Base-by-base conservation (phyloP, 2,888 invertebrate genomes). In the Orthonevra nobilis region DNA sequence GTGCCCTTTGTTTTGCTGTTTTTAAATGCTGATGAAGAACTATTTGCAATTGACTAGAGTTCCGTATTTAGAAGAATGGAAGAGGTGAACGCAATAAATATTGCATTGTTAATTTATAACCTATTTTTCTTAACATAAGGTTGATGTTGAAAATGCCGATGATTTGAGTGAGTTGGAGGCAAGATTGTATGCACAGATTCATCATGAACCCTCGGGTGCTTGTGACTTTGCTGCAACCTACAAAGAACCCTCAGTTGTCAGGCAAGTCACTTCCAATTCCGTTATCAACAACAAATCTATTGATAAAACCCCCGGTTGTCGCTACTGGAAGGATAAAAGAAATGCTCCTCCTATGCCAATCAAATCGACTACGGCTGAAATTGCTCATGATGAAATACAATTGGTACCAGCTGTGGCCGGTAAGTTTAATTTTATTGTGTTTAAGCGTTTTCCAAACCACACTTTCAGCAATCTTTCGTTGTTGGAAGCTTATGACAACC, bases 151-250 rank as follows among this genome's bases (percentile, higher is more conserved):
- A 20, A 81, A 83, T 72, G 60, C 60, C 12, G 87, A 88, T 40
- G 85, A 85, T 72, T 70, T 87, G 6, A 85, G 86, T 69, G 89
- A 89, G 46, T 66, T 89, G 61, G 89, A 89, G 69, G 84, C 87
- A 36, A 85, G 85, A 73, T 84, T 89, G 2, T 89, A 89, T 75
- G 85, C 84, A n/a, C 85, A 86, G 66, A 84, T 88, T 54, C 88
- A 88, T 74, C 88, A 89, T 82, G 86, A 85, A 56, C 44, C 82
- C 2, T 58, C 68, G 34, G 77, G 56, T 38, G 64, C 64, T 68
- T 81, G 82, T 44, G 68, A 58, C 20, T 20, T 58, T 28, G 34
- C 66, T 12, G 28, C 48, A n/a, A 28, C 30, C 12, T 56, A 60
- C 10, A 32, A 72, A 30, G 50, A 66, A 50, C 12, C 36, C n/a